phyloP scores from a whole-genome alignment of 2,797 vertebrate species.

The Eleutherodactylus coqui region DNA sequence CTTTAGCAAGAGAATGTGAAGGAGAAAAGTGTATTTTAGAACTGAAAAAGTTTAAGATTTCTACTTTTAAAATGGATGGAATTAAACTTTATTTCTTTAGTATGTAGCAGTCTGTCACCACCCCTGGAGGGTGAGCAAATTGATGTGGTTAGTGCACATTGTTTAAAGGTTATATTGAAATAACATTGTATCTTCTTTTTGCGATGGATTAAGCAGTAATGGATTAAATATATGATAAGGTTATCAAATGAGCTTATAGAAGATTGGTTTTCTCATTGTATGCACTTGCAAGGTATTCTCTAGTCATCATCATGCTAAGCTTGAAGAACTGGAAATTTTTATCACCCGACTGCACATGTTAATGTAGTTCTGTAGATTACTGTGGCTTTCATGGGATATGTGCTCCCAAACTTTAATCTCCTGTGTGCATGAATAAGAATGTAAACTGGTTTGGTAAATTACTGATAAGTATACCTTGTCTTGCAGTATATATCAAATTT shows the following conservation, averaged over 20 bases:
- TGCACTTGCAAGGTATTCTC: conserved; percentile 15
- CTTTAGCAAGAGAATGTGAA: background rate
- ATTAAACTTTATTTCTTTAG: background rate
- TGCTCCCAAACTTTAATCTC: background rate
- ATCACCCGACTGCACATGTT: conserved; percentile 18
- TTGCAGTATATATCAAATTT: background rate
- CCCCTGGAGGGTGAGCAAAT: background rate
- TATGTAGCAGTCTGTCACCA: background rate
- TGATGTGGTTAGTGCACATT: background rate
- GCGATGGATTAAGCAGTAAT: conserved; percentile 8
- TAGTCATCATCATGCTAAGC: conserved; percentile 8
- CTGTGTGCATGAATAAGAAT: conserved; percentile 10
- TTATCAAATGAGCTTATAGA: conserved; percentile 33
- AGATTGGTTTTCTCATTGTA: conserved; percentile 26
- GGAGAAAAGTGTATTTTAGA: background rate
- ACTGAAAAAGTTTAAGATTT: background rate
- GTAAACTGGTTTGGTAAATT: background rate
- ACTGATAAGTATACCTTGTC: background rate
- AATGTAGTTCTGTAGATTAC: background rate
- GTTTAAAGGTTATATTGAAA: conserved; percentile 11
- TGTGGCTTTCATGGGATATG: conserved; percentile 1
- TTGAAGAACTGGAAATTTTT: conserved; percentile 9
- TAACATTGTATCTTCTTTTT: conserved; percentile 4
- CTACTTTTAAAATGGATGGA: background rate
- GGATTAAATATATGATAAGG: conserved; percentile 22